Conservation (phyloP, 2,888 invertebrate genomes). For the Ennomos erosarius region DNA sequence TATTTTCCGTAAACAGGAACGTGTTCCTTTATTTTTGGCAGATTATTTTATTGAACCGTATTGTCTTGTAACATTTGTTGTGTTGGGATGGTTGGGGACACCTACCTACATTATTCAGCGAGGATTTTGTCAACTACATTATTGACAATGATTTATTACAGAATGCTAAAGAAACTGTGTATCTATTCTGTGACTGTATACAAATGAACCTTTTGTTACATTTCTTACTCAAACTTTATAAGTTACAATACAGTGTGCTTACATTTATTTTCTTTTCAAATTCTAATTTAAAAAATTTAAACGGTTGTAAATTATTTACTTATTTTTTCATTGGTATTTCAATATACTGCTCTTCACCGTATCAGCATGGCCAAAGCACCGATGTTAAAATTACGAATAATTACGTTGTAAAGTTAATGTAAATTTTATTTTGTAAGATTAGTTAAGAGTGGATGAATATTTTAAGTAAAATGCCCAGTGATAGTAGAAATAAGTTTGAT, state of each 20-base stretch:
- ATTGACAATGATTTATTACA: conserved; percentile 74
- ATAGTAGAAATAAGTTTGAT: conserved; percentile 80
- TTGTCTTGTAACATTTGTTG: conserved; percentile 63
- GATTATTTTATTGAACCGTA: conserved; percentile 49
- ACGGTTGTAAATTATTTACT: conserved; percentile 27
- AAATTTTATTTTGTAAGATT: conserved; percentile 59
- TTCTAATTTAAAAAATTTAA: conserved; percentile 6
- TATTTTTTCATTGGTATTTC: conserved; percentile 11
- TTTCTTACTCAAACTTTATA: conserved; percentile 11
- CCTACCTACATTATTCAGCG: conserved; percentile 45
- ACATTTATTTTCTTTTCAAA: background rate
- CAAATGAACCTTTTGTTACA: conserved; percentile 43
- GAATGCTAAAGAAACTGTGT: conserved; percentile 45
- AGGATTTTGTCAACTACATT: conserved; percentile 67
- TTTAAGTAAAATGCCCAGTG: conserved; percentile 77
- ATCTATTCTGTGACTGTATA: too few species aligned
- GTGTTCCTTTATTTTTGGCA: conserved; percentile 60
- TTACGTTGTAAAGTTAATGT: conserved; percentile 76
- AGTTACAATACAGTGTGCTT: conserved; percentile 23
- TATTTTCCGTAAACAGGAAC: conserved; percentile 68
- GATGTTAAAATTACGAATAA: conserved; percentile 59
- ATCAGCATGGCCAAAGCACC: conserved; percentile 80
- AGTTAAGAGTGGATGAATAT: conserved; percentile 52
- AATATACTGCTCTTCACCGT: conserved; percentile 9
- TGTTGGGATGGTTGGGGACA: conserved; percentile 53